These are phyloP conservation scores for Carcinoscorpius rotundicauda DNA, from an alignment of 1,140 invertebrate species.

Conservation along the genomic window DNA sequence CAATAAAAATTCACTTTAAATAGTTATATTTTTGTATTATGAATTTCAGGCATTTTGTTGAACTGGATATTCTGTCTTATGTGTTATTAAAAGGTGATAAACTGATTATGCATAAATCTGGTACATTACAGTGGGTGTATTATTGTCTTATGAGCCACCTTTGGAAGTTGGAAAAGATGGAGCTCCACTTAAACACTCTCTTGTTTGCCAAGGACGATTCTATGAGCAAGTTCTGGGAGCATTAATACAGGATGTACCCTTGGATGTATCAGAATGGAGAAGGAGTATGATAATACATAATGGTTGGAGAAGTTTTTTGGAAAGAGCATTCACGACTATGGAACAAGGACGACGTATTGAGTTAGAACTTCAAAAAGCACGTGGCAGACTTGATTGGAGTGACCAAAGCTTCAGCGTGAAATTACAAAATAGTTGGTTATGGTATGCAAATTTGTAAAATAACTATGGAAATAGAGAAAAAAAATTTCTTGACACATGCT, in stretches of 20 bases:
- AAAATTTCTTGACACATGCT: too few relatives aligned
- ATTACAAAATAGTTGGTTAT: constrained; percentile 7
- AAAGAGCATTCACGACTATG: constrained; percentile 11
- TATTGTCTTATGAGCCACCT: constrained; percentile 15
- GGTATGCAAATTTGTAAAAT: constrained; percentile 1
- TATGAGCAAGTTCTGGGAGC: constrained; percentile 13
- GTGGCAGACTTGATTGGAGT: constrained; percentile 7
- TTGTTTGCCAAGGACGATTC: constrained; percentile 5
- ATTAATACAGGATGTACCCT: constrained; percentile 13
- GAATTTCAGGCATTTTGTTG: too few relatives aligned
- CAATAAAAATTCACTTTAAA: too few relatives aligned
- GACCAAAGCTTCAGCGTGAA: constrained; percentile 7
- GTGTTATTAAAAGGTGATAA: too few relatives aligned
- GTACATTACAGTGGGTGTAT: constrained; percentile 13
- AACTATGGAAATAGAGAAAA: too few relatives aligned
- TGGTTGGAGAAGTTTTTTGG: constrained; percentile 15
- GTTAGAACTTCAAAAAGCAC: constrained; percentile 7
- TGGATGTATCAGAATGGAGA: constrained; percentile 14
- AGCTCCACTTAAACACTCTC: constrained; percentile 10
- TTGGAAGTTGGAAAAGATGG: constrained; percentile 18
- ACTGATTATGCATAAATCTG: neutral
- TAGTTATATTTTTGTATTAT: too few relatives aligned
- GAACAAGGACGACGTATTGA: constrained; percentile 12
- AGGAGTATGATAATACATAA: constrained; percentile 9
- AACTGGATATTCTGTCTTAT: too few relatives aligned